phyloP scores from a whole-genome alignment of 2,888 invertebrate species.

The Spicauda simplicius region DNA sequence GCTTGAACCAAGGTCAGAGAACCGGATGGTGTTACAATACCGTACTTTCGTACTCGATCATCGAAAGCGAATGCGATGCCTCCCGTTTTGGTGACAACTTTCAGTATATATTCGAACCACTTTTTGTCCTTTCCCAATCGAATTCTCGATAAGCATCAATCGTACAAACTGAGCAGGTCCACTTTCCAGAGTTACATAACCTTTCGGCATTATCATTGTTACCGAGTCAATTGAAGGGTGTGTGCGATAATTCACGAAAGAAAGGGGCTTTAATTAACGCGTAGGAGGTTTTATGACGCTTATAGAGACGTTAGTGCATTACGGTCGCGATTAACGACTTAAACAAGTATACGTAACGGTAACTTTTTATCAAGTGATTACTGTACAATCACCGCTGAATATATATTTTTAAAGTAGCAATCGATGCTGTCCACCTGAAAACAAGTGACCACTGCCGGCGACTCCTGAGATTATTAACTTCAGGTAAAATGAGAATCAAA shows the following conservation, averaged over 20 bases:
- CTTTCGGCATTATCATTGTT: conserved; percentile 61
- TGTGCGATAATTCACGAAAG: conserved; percentile 55
- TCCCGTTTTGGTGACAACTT: conserved; percentile 78
- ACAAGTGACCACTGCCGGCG: too few relatives aligned
- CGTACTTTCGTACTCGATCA: conserved; percentile 72
- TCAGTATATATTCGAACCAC: conserved; percentile 72
- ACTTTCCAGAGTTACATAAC: conserved; percentile 77
- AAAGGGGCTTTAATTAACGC: conserved; percentile 68
- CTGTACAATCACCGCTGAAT: conserved; percentile 3
- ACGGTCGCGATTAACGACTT: conserved; percentile 20
- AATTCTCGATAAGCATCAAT: conserved; percentile 74
- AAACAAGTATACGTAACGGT: conserved; percentile 16
- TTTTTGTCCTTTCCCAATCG: conserved; percentile 79
- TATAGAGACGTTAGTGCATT: conserved; percentile 38
- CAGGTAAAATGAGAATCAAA: too few relatives aligned
- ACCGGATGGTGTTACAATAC: conserved; percentile 68
- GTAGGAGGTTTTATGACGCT: conserved; percentile 52
- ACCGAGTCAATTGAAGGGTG: conserved; percentile 52
- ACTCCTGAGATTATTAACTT: too few relatives aligned
- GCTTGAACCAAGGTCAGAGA: conserved; percentile 70
- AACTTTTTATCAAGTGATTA: conserved; percentile 21
- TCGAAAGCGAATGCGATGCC: conserved; percentile 76
- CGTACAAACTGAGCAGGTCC: conserved; percentile 68
- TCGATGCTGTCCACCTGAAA: too few relatives aligned
- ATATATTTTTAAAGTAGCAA: too few relatives aligned